Conservation (phyloP, 1,140 invertebrate species). For the Bradynema listronoti region DNA sequence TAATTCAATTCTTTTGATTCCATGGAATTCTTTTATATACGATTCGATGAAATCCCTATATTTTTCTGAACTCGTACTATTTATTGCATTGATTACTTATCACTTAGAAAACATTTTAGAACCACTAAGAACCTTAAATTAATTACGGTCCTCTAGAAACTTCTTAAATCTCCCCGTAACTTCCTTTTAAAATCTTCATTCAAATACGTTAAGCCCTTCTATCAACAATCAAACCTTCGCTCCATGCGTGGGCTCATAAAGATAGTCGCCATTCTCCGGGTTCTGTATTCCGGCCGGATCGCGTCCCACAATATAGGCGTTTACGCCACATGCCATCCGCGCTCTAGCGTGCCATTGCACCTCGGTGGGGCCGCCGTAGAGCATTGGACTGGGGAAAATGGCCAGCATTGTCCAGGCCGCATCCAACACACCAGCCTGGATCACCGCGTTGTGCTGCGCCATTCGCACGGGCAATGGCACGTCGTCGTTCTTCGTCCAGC, state of each 20-base stretch:
- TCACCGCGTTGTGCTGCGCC: slow-evolving; percentile 18
- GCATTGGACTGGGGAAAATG: slow-evolving; percentile 98
- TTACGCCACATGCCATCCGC: slow-evolving; percentile 86
- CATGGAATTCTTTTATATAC: too few relatives aligned
- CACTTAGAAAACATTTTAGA: too few relatives aligned
- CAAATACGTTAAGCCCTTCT: not conserved
- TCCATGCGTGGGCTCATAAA: slow-evolving; percentile 88
- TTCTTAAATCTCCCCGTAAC: too few relatives aligned
- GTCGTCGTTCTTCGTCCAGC: slow-evolving; percentile 99
- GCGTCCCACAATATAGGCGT: slow-evolving; percentile 95
- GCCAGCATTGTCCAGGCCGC: slow-evolving; percentile 79
- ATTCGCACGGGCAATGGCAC: slow-evolving; percentile 71
- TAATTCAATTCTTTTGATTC: too few relatives aligned
- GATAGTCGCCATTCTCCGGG: slow-evolving; percentile 75
- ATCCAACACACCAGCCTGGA: slow-evolving; percentile 76
- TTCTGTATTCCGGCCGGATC: slow-evolving; percentile 95
- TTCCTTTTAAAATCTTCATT: too few relatives aligned
- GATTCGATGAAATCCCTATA: too few relatives aligned
- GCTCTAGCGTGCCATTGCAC: slow-evolving; percentile 99
- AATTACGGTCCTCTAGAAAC: too few relatives aligned
- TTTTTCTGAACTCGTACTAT: too few relatives aligned
- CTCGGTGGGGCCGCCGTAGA: slow-evolving; percentile 97
- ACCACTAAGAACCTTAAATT: too few relatives aligned
- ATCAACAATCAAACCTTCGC: slow-evolving; percentile 65
- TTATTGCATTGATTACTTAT: too few relatives aligned